phyloP scores from a whole-genome alignment of 1,140 invertebrate genomes.

The Heliconius melpomene region DNA sequence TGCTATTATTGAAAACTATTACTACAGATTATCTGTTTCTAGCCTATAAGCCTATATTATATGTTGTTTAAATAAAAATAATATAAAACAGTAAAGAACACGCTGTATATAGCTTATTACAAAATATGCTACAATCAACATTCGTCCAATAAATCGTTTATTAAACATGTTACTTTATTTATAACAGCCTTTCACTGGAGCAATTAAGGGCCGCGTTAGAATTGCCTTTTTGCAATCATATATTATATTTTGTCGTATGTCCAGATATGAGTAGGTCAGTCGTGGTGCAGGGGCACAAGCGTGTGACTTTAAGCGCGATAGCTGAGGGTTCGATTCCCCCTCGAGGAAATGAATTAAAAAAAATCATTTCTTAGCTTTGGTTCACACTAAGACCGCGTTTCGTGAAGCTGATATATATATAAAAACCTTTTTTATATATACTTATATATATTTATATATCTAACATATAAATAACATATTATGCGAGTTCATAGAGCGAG shows the following conservation, averaged over 20 bases:
- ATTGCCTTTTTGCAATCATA: slow-evolving; percentile 14
- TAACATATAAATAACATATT: background rate
- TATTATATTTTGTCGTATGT: too few species aligned
- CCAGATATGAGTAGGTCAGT: too few species aligned
- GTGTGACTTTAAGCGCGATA: too few species aligned
- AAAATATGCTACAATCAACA: background rate
- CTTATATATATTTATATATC: background rate
- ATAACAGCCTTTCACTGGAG: slow-evolving; percentile 3
- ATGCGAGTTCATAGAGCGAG: slow-evolving; percentile 36
- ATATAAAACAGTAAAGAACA: background rate
- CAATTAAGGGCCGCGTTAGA: slow-evolving; percentile 15
- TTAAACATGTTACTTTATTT: slow-evolving; percentile 11
- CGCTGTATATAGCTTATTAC: background rate
- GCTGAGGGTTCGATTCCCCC: too few species aligned
- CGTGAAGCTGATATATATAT: too few species aligned
- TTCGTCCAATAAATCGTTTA: slow-evolving; percentile 16
- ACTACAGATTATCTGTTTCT: background rate
- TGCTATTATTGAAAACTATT: background rate
- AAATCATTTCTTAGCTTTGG: too few species aligned
- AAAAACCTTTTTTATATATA: too few species aligned
- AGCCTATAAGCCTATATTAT: background rate
- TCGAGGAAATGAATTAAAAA: too few species aligned
- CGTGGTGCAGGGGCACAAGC: too few species aligned
- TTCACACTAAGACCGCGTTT: too few species aligned
- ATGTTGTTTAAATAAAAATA: background rate